phyloP scores from a whole-genome alignment of 2,888 invertebrate genomes.

The Ormyrus labotus region DNA sequence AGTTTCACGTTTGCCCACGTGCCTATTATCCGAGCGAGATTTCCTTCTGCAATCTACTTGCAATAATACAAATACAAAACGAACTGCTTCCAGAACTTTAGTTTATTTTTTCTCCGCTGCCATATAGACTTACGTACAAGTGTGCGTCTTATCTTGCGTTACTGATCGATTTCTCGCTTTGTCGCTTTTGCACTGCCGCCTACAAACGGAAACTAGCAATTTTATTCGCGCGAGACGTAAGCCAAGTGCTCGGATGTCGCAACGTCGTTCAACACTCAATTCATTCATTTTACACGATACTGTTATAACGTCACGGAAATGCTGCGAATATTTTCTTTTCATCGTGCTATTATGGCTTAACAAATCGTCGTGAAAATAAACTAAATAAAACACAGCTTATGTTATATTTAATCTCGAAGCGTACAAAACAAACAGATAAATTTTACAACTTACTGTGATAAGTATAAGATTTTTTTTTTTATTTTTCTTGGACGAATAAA shows the following conservation, averaged over 20 bases:
- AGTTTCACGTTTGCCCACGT: slow-evolving; percentile 38
- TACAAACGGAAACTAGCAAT: slow-evolving; percentile 25
- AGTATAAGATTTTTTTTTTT: no score
- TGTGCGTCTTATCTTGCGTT: neutral
- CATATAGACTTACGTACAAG: neutral
- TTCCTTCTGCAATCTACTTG: neutral
- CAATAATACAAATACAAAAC: slow-evolving; percentile 1
- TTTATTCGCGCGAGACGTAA: slow-evolving; percentile 10
- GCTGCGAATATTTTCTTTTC: neutral
- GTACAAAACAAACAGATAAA: no score
- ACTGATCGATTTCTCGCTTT: slow-evolving; percentile 17
- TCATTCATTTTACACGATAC: slow-evolving; percentile 6
- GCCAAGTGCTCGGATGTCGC: neutral
- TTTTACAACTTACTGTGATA: no score
- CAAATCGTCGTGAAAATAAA: no score
- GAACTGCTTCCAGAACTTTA: slow-evolving; percentile 10
- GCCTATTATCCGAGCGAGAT: neutral
- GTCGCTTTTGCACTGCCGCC: slow-evolving; percentile 19
- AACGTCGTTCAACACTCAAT: neutral
- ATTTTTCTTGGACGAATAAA: no score
- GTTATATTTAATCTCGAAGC: no score
- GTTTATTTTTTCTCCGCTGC: neutral
- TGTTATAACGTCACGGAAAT: neutral
- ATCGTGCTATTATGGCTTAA: no score
- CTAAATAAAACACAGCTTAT: no score